Evolutionary conservation across 2,797 vertebrate species (phyloP).

Genomic region (Mustela erminea): DNA sequence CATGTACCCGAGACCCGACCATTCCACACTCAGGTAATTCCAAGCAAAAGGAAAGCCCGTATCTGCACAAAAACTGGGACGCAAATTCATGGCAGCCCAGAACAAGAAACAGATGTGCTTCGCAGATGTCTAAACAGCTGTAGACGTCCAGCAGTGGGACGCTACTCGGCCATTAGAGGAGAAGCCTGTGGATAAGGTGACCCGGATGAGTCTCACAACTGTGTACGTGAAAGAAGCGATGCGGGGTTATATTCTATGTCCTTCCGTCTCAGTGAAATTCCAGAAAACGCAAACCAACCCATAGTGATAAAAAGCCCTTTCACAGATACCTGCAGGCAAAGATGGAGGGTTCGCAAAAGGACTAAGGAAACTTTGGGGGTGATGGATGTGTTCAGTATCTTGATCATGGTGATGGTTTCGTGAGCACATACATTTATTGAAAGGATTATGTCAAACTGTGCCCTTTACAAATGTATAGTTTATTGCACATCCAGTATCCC

Average conservation of each 20-base stretch:
- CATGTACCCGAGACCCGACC: too few relatives aligned
- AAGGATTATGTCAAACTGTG: not conserved
- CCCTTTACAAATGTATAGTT: not conserved
- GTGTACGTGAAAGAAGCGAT: not conserved
- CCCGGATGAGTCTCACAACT: not conserved
- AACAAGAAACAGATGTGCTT: not conserved
- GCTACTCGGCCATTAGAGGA: not conserved
- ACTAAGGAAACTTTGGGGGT: not conserved
- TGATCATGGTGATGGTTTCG: not conserved
- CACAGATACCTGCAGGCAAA: not conserved
- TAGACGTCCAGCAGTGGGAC: accelerated
- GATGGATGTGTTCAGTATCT: not conserved
- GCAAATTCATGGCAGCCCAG: not conserved
- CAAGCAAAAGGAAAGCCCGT: not conserved
- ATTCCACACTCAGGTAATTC: not conserved
- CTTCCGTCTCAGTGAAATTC: not conserved
- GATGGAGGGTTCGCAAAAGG: not conserved
- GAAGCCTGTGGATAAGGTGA: accelerated
- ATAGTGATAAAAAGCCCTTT: not conserved
- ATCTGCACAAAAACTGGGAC: not conserved
- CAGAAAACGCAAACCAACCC: not conserved
- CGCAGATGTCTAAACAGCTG: not conserved
- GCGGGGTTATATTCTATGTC: not conserved
- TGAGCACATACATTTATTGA: not conserved
- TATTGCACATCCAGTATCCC: not conserved